Evolutionary conservation across 1,140 invertebrate genomes (phyloP).

Genomic region (Diabrotica virgifera): DNA sequence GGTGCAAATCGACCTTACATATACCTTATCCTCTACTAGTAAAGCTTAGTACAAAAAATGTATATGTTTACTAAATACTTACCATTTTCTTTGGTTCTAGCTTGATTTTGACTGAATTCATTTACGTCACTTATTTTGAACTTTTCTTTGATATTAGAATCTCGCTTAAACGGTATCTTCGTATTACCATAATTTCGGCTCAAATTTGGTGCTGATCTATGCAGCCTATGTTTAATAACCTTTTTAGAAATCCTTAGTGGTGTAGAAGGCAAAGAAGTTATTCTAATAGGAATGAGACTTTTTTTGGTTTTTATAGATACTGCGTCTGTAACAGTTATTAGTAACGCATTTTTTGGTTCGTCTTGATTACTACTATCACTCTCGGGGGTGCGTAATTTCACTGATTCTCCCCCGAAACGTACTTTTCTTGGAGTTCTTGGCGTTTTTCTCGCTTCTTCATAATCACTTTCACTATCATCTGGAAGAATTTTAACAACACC

Average conservation of each 20-base stretch:
- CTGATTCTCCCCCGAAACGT: slow-evolving; percentile 77
- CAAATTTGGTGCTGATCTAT: slow-evolving; percentile 40
- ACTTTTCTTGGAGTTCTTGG: slow-evolving; percentile 58
- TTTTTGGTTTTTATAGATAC: slow-evolving; percentile 27
- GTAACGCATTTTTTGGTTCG: slow-evolving; percentile 36
- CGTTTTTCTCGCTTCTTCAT: slow-evolving; percentile 46
- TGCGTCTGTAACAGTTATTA: slow-evolving; percentile 36
- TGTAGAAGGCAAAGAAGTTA: slow-evolving; percentile 28
- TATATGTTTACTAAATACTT: no score
- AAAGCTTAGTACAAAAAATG: no score
- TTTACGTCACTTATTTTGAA: background rate
- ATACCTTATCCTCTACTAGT: no score
- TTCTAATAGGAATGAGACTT: slow-evolving; percentile 40
- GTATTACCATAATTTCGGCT: slow-evolving; percentile 15
- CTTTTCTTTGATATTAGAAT: slow-evolving; percentile 12
- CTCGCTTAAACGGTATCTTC: slow-evolving; percentile 27
- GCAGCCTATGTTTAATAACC: slow-evolving; percentile 20
- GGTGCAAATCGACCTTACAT: no score
- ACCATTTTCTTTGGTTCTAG: no score
- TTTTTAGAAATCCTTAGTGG: slow-evolving; percentile 20
- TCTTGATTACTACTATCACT: slow-evolving; percentile 61
- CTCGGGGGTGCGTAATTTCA: slow-evolving; percentile 79
- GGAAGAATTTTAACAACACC: slow-evolving; percentile 57
- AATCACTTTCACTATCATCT: slow-evolving; percentile 55
- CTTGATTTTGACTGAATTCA: no score